Percentiles rank a stretch among this genome's conserved stretches.
Conservation (phyloP, 2,113 vertebrate species). For the Macaca fascicularis region T2T-MFA8v1.1 NC_088381.1:112960501-112961000, state of each 20-base stretch:
- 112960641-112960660: conserved; percentile 11
- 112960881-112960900: background rate
- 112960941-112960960: background rate
- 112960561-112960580: background rate
- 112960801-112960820: background rate
- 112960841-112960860: background rate
- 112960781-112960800: background rate
- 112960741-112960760: background rate
- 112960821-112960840: background rate
- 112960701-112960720: background rate
- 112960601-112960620: conserved; percentile 8
- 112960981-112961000: background rate
- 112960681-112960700: background rate
- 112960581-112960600: background rate
- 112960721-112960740: background rate
- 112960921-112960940: background rate
- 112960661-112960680: background rate
- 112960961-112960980: background rate
- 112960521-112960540: conserved; percentile 96
- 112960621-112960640: conserved; percentile 48
- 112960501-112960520: conserved; percentile 98
- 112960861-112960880: background rate
- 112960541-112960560: background rate
- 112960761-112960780: background rate
- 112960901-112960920: background rate